These are phyloP conservation scores for Saimiri boliviensis DNA, from an alignment of 2,113 vertebrate species.

Conservation along the genomic window DNA sequence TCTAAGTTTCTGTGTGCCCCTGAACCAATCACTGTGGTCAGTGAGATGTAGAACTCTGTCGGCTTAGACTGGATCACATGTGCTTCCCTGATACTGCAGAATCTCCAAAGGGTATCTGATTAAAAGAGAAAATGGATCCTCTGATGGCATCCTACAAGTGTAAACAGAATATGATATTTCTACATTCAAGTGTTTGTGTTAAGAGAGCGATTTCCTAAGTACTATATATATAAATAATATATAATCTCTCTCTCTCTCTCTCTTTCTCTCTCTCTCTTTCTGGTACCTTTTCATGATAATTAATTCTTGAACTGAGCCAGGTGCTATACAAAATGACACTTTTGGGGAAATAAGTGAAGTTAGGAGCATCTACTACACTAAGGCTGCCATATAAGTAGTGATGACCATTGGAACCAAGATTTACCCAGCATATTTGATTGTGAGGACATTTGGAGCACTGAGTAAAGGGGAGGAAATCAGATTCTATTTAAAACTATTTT, in stretches of 20 bases:
- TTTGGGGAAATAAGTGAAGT: neutral
- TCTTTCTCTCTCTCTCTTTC: neutral
- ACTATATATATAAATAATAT: neutral
- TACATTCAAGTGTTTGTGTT: neutral
- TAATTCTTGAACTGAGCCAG: neutral
- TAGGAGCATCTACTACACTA: neutral
- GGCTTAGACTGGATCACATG: neutral
- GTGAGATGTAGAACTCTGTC: neutral
- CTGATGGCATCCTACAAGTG: neutral
- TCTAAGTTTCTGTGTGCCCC: neutral
- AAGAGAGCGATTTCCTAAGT: neutral
- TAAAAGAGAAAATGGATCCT: neutral
- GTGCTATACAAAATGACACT: neutral
- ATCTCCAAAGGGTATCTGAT: neutral
- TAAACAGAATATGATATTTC: neutral
- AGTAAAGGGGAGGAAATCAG: neutral
- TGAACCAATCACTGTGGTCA: slow-evolving; percentile 30
- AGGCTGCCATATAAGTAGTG: neutral
- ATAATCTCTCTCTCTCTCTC: neutral
- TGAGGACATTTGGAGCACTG: neutral
- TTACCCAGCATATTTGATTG: neutral
- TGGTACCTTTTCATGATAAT: neutral
- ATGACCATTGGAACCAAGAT: neutral
- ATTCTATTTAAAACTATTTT: slow-evolving; percentile 35
- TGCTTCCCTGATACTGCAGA: neutral